Conservation (phyloP, 2,797 vertebrate species). For the Phylloscopus collybita region DNA sequence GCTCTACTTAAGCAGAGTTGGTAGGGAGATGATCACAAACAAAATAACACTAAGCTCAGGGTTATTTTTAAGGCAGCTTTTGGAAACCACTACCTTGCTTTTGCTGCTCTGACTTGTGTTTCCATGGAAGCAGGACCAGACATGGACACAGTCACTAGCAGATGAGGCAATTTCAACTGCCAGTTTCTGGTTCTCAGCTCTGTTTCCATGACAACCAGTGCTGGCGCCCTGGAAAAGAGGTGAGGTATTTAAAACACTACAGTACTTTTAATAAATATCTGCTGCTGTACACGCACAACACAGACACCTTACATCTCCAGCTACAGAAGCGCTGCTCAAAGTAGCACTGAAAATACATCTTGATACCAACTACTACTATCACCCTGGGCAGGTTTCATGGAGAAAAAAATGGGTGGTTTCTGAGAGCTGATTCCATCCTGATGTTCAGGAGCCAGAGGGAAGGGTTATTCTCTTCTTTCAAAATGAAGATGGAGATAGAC, state of each 20-base stretch:
- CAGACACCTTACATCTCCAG: not conserved
- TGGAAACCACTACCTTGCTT: constrained; percentile 27
- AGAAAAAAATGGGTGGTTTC: not conserved
- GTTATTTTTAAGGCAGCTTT: constrained; percentile 53
- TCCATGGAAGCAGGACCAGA: constrained; percentile 69
- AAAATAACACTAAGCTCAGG: not conserved
- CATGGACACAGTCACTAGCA: constrained; percentile 52
- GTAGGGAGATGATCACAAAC: not conserved
- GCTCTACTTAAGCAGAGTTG: not conserved
- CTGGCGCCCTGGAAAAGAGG: constrained; percentile 7
- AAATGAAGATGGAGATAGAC: not conserved
- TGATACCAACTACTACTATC: not conserved
- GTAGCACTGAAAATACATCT: not conserved
- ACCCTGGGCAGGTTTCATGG: not conserved
- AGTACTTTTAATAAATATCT: constrained; percentile 12
- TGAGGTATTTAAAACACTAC: constrained; percentile 32
- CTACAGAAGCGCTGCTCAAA: not conserved
- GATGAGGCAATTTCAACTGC: constrained; percentile 50
- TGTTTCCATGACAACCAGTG: constrained; percentile 65
- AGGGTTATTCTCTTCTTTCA: not conserved
- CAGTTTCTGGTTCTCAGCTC: constrained; percentile 33
- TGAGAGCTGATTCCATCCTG: not conserved
- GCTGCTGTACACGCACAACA: not conserved
- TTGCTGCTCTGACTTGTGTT: constrained; percentile 55
- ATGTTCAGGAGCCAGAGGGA: not conserved